Evolutionary conservation across 2,113 vertebrate genomes (phyloP).

Genomic region (Phalacrocorax carbo): DNA sequence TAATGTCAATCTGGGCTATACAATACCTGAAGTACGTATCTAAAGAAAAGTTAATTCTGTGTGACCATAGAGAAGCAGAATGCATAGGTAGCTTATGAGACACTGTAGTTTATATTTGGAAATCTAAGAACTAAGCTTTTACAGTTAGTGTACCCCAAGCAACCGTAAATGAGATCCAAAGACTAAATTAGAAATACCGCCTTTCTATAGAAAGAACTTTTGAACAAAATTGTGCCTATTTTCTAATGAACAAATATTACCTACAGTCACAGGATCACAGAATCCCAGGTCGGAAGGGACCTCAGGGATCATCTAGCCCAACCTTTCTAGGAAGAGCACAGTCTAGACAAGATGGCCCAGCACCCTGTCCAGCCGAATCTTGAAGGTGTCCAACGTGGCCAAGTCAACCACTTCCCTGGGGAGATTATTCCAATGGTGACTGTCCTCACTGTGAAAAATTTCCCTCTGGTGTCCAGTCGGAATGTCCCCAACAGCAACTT

Average conservation of each 20-base stretch:
- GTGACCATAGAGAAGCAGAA: background rate
- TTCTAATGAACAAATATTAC: background rate
- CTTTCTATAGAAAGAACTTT: background rate
- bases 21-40: background rate
- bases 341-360: too few species aligned
- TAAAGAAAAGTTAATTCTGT: background rate
- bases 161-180: background rate
- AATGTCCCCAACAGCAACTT: too few species aligned
- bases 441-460: too few species aligned
- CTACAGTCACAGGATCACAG: background rate
- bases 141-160: background rate
- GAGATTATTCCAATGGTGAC: too few species aligned
- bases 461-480: too few species aligned
- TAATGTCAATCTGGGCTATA: background rate
- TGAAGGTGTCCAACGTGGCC: too few species aligned
- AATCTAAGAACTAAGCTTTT: background rate
- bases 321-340: too few species aligned
- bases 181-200: background rate
- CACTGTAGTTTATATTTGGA: background rate
- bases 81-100: background rate
- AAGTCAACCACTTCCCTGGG: too few species aligned
- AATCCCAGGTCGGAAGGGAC: too few species aligned
- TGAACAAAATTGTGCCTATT: background rate
- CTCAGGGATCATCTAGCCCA: too few species aligned
- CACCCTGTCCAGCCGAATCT: too few species aligned